Evolutionary conservation across 2,888 invertebrate species (phyloP), one percentile per base, ranked within the genome.

Genomic region (Tachina fera): DNA sequence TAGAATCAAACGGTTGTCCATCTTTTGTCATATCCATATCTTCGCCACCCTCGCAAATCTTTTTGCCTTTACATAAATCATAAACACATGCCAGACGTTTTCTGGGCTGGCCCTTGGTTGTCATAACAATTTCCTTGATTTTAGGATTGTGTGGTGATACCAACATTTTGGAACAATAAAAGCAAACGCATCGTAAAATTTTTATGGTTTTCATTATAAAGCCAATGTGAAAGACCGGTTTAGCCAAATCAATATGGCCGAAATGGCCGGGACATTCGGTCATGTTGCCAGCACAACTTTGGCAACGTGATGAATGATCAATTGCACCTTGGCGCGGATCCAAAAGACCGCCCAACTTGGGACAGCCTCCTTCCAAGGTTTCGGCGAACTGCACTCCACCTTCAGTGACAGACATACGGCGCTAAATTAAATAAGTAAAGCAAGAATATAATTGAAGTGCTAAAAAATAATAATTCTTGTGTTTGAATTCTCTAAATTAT

Each of bases 251-350:
- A 90, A 99, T 97, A 92, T 99, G 99, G 5, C 99, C 99, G 94
- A 99, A 99, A 93, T 99, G 99, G 2, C 99, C 99, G 3, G 99
- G 99, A 92, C 99, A 99, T 93, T 99, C 99, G 0, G 98, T 97
- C 97, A 99, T 98, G 91, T 98, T 98, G 63, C 99, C 97, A 86
- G 98, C 98, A 92, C 98, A 99, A 0, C 98, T 99, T 92, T 98
- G 98, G 91, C 98, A 98, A 84, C 98, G 94, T 4, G 98, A 97
- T 90, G 95, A 96, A 88, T 99, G 95, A 92, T 99, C 99, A 60
- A 99, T 97, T 83, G 98, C 98, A 89, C 99, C 99, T 94, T 99
- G 99, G 77, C 99, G 94, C 1, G 99, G 99, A 93, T 99, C 99
- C 99, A 99, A 99, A 87, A 99, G 95, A 45, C 99, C 99, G 0